These are phyloP conservation scores for Typhlichthys subterraneus DNA, from an alignment of 2,797 vertebrate species.

Conservation along the genomic window DNA sequence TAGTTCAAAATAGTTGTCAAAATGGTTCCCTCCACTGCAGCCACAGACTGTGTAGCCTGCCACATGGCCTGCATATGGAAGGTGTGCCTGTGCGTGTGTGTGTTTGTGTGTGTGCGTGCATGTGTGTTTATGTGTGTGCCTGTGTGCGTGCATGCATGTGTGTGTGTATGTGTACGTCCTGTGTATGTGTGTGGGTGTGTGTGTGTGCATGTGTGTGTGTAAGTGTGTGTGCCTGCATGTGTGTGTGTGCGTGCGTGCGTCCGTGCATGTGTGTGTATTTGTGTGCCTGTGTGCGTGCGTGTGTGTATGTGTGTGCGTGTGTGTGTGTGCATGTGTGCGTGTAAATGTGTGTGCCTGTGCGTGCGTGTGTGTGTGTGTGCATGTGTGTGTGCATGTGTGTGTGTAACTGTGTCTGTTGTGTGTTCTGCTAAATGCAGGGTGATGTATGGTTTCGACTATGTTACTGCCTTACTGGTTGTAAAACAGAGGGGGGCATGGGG, in stretches of 20 bases:
- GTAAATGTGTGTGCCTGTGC: too few relatives aligned
- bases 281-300: too few relatives aligned
- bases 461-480: constrained; percentile 32
- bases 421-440: constrained; percentile 4
- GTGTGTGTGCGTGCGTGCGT: too few relatives aligned
- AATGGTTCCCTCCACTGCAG: constrained; percentile 9
- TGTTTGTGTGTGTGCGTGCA: neutral
- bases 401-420: constrained; percentile 7
- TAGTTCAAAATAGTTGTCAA: constrained; percentile 24
- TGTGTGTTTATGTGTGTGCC: constrained; percentile 33
- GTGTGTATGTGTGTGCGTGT: too few relatives aligned
- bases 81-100: constrained; percentile 3
- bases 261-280: too few relatives aligned
- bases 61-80: neutral
- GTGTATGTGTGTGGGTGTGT: too few relatives aligned
- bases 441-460: constrained; percentile 46
- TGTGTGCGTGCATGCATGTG: too few relatives aligned
- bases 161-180: too few relatives aligned
- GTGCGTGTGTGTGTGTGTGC: neutral
- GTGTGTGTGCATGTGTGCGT: too few relatives aligned
- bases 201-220: too few relatives aligned
- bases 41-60: neutral
- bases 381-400: constrained; percentile 23
- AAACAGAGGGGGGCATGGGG: constrained; percentile 18
- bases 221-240: too few relatives aligned